Conservation (phyloP, 2,797 vertebrate species). For the Macropus fuliginosus region DNA sequence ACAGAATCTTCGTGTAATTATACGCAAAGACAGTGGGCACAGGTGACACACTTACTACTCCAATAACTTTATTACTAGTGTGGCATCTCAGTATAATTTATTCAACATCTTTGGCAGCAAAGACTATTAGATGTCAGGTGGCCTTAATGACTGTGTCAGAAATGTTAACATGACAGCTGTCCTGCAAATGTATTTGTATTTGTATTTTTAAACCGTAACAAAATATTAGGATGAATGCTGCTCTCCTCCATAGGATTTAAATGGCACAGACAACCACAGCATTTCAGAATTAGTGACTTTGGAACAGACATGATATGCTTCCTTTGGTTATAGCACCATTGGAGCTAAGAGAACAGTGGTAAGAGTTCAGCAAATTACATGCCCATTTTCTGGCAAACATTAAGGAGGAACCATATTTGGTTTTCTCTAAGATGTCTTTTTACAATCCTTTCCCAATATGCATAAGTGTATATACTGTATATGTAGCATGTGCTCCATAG, state of each 20-base stretch:
- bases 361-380: not conserved
- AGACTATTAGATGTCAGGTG: not conserved
- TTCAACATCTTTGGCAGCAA: not conserved
- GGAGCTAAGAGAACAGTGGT: not conserved
- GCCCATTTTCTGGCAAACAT: not conserved
- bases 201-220: not conserved
- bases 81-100: not conserved
- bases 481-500: not conserved
- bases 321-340: not conserved
- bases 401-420: not conserved
- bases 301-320: not conserved
- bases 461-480: not conserved
- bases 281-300: not conserved
- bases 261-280: not conserved
- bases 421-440: not conserved
- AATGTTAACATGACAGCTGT: not conserved
- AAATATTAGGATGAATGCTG: not conserved
- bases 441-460: not conserved
- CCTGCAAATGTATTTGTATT: not conserved
- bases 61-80: not conserved
- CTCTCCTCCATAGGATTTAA: not conserved
- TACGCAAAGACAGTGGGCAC: not conserved
- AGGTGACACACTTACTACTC: not conserved
- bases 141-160: conserved; percentile 13
- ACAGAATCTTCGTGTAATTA: not conserved